Conservation (phyloP, 1,140 invertebrate species). For the Nautilus pompilius region DNA sequence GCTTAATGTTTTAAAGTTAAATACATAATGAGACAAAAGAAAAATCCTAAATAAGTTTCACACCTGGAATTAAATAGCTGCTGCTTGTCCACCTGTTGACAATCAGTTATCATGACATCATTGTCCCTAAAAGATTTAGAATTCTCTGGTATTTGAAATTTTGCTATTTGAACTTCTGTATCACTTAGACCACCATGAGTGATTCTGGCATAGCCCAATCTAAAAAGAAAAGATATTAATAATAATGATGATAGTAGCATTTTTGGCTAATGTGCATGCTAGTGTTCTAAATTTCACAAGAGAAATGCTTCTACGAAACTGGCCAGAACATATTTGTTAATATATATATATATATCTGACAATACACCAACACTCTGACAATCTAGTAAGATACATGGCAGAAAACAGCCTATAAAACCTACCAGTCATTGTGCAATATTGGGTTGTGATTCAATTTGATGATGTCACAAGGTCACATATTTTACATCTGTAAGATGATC, state of each 20-base stretch:
- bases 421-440: too few species aligned
- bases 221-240: slow-evolving; percentile 17
- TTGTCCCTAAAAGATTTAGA: slow-evolving; percentile 39
- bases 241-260: background rate
- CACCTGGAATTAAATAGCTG: slow-evolving; percentile 42
- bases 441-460: too few species aligned
- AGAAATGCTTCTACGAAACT: background rate
- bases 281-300: background rate
- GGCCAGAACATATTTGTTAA: background rate
- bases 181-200: slow-evolving; percentile 55
- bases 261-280: background rate
- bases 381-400: background rate
- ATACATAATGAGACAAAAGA: background rate
- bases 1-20: background rate
- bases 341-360: background rate
- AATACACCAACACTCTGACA: background rate
- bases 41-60: too few species aligned
- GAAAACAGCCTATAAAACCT: too few species aligned
- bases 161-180: slow-evolving; percentile 54
- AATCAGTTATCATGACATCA: slow-evolving; percentile 24
- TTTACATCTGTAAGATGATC: too few species aligned
- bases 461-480: too few species aligned
- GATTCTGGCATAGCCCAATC: slow-evolving; percentile 53
- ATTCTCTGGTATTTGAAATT: slow-evolving; percentile 49
- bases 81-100: slow-evolving; percentile 19